phyloP scores from a whole-genome alignment of 1,140 invertebrate species.

The Ooceraea biroi region DNA sequence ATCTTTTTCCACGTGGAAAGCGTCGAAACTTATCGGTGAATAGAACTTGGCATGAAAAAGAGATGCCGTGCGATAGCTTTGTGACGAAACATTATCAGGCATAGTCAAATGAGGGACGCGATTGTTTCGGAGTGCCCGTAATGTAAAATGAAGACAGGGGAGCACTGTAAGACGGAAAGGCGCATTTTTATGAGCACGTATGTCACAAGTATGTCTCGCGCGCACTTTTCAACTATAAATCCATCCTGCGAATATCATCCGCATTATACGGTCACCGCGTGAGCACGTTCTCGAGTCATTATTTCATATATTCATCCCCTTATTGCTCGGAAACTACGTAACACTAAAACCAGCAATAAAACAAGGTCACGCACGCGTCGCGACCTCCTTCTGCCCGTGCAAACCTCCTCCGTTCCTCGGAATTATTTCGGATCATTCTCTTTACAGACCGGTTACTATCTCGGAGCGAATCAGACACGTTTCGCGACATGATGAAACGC shows the following conservation, averaged over 20 bases:
- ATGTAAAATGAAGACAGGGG: background rate
- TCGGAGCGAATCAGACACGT: conserved; percentile 3
- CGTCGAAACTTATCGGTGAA: background rate
- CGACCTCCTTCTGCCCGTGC: background rate
- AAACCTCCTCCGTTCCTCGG: conserved; percentile 11
- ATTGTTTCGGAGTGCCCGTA: background rate
- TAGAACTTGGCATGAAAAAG: background rate
- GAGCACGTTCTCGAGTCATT: conserved; percentile 11
- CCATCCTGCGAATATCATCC: background rate
- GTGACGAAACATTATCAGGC: background rate
- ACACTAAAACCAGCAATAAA: conserved; percentile 43
- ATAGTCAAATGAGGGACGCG: background rate
- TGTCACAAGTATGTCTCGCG: background rate
- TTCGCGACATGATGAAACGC: conserved; percentile 21
- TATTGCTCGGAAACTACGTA: conserved; percentile 27
- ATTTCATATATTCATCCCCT: conserved; percentile 33
- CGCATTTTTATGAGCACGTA: background rate
- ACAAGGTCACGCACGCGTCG: conserved; percentile 29
- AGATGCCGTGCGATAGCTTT: background rate
- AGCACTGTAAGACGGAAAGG: no score
- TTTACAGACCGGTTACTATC: conserved; percentile 38
- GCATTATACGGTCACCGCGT: background rate
- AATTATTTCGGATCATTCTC: conserved; percentile 36
- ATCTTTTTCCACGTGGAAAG: background rate
- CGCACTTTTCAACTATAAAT: conserved; percentile 4